Evolutionary conservation across 2,888 invertebrate genomes (phyloP).

Genomic region (Pseudococcus jackbeardsleyi): DNA sequence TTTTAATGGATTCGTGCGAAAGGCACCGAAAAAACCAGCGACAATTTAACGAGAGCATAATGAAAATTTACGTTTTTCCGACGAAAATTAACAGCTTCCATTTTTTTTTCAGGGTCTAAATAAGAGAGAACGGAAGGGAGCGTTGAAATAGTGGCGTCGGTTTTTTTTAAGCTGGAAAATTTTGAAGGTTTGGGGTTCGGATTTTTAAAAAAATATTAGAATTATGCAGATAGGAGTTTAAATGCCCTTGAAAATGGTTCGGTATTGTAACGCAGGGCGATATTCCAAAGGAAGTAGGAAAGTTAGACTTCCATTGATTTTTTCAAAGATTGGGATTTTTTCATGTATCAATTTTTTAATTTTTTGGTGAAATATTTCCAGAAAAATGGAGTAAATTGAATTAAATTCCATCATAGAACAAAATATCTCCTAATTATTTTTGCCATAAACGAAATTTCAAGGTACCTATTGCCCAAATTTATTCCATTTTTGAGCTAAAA

Average conservation of each 20-base stretch:
- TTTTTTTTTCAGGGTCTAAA: background rate
- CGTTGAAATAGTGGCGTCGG: background rate
- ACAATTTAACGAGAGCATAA: slow-evolving; percentile 9
- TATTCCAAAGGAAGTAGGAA: no score
- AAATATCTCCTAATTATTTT: no score
- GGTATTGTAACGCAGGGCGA: background rate
- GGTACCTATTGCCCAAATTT: no score
- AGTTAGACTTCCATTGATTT: no score
- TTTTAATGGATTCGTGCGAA: background rate
- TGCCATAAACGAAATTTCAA: no score
- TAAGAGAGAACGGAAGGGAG: no score
- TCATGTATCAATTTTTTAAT: no score
- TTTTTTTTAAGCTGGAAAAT: background rate
- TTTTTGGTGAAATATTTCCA: no score
- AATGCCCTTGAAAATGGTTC: background rate
- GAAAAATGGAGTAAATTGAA: no score
- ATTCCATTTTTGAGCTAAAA: no score
- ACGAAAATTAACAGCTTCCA: background rate
- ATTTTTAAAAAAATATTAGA: background rate
- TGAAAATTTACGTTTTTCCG: slow-evolving; percentile 8
- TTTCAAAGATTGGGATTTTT: no score
- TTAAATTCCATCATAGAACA: no score
- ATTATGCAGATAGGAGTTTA: background rate
- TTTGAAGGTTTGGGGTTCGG: background rate
- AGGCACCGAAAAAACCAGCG: background rate